Conservation (phyloP, 2,888 invertebrate genomes). For the Phyllotreta striolata region DNA sequence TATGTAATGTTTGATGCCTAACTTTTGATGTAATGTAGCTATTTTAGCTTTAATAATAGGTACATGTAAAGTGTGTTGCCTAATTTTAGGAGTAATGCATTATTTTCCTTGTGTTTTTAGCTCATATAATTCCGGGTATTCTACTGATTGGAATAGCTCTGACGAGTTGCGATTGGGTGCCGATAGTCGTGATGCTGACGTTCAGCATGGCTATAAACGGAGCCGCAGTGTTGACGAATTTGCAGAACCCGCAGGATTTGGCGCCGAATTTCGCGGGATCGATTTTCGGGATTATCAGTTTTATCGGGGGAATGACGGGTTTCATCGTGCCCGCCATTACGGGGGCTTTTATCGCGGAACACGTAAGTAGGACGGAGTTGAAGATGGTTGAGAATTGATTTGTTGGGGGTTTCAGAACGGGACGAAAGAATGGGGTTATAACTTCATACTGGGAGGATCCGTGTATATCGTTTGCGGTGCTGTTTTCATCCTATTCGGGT, state of each 20-base stretch:
- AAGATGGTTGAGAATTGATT: too few relatives aligned
- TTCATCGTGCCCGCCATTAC: conserved; percentile 49
- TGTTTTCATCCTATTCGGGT: conserved; percentile 58
- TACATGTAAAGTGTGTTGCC: neutral
- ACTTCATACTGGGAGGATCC: conserved; percentile 58
- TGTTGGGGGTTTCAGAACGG: conserved; percentile 53
- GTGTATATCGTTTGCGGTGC: conserved; percentile 56
- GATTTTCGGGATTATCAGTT: conserved; percentile 51
- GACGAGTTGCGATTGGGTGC: conserved; percentile 42
- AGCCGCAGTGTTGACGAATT: conserved; percentile 48
- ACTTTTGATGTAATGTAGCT: too few relatives aligned
- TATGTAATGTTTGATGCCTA: too few relatives aligned
- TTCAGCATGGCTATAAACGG: conserved; percentile 50
- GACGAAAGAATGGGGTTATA: conserved; percentile 57
- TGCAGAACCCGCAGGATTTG: conserved; percentile 52
- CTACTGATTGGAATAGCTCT: conserved; percentile 55
- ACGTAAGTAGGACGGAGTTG: conserved; percentile 37
- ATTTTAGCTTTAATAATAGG: too few relatives aligned
- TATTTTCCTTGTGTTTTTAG: conserved; percentile 55
- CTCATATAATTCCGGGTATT: conserved; percentile 65
- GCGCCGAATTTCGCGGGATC: conserved; percentile 52
- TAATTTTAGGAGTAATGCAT: neutral
- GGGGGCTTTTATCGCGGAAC: conserved; percentile 42
- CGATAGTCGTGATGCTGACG: conserved; percentile 45
- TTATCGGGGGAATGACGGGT: conserved; percentile 49